Evolutionary conservation across 2,797 vertebrate genomes (phyloP), one percentile per base, ranked within the genome.

Genomic region (Melanotaenia maccullochi): DNA sequence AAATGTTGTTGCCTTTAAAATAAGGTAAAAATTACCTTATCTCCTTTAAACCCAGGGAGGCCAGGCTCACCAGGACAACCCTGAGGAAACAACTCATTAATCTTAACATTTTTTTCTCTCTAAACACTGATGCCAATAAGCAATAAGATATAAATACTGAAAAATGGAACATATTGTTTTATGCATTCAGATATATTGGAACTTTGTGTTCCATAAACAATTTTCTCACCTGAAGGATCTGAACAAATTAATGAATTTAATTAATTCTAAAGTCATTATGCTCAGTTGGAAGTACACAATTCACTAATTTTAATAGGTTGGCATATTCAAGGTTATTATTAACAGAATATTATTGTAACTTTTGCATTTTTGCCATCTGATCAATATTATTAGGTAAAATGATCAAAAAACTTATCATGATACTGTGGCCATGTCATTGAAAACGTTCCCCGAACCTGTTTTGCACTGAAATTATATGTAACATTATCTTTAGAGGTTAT

Each of bases 31-130:
- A 93, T 94, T 91, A 97, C 97, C 93, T 95, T 95, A 78, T 96
- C 92, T 81, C 97, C 97, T 92, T 97, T 97, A 60, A 95, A 93
- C 38, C 97, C 97, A 65, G 82, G 75, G 69, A 78, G 87, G 6
- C 96, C 96, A 32, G 84, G 82, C 6, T 90, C 93, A 60, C 97
- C 97, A 11, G 75, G 81, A 83, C 94, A 96, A 24, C 97, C 97
- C 97, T 97, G 86, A 75, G 78, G 70, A 79, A 33, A 87, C 51
- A 44, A 20, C 44, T 47, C 7, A n/a, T n/a, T 47, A 47, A 16
- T 47, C 7, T 47, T 47, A 20, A 44, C 4, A 4, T 16, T 44
- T 44, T 14, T 40, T 20, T 47, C 6, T 47, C 44, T 47, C 44
- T 6, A 38, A 38, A 38, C 36, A 38, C 36, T 38, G 36, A 38